Evolutionary conservation across 92 coral and sea anemone species (phyloP), one percentile per base, ranked within the genome.

Genomic region (Blastomussa wellsi): DNA sequence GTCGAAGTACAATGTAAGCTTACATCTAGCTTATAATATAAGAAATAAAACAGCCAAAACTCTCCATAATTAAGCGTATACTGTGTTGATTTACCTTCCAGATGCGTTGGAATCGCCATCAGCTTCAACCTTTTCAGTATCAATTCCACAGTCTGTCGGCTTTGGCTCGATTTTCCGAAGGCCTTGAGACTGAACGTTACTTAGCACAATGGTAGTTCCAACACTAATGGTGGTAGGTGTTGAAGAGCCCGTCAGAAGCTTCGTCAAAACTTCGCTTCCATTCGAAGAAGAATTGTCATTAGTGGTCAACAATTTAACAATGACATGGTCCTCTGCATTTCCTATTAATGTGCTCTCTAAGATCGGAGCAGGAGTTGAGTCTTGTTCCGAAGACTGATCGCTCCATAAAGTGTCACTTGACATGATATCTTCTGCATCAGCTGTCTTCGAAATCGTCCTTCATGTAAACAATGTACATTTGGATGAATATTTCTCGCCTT

Each of bases 151-250:
- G 35, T 79, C 76, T 48, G 77, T 66, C 32, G 98, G 98, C 72
- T 95, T 96, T 14, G 98, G 98, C 77, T 96, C 98, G 53, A 96
- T 96, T 85, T 96, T 96, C 38, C 98, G 88, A 78, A 96, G 90
- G 15, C 96, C 94, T 44, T 89, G 95, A 4, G 77, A 42, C 19
- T 79, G 93, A 15, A 82, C 71, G 55, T 42, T 82, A 57, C 88
- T 77, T 53, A 82, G 48, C 15, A 90, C 60, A 28, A 84, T 68
- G 29, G 85, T 51, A 19, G 80, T 47, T 38, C 42, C 57, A 31
- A 78, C 60, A 37, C 69, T 28, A 11, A 76, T 83, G 16, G 81
- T 65, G 3, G 84, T 59, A 22, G 84, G 57, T 37, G 82, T 7
- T 20, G 86, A 71, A 12, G 86, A 73, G 26, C 89, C 90, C 17